These are phyloP conservation scores for Archivesica marissinica DNA, from an alignment of 1,140 invertebrate species.

Conservation along the genomic window DNA sequence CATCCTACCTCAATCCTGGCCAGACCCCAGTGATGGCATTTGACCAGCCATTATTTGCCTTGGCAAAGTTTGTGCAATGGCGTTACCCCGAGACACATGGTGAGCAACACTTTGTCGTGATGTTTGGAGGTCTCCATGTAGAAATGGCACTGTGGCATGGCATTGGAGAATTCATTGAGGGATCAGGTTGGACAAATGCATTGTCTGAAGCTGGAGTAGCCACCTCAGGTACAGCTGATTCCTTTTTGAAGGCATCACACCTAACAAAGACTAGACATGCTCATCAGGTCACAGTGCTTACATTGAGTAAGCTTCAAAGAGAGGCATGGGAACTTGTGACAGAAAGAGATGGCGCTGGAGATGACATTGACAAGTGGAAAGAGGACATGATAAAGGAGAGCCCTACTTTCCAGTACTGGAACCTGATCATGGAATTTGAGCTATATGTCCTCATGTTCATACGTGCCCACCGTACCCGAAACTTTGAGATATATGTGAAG, in stretches of 20 bases:
- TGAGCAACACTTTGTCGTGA: conserved; percentile 62
- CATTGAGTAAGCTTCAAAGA: not conserved
- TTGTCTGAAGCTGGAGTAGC: conserved; percentile 43
- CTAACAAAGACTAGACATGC: conserved; percentile 53
- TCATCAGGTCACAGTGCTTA: conserved; percentile 65
- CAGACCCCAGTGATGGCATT: conserved; percentile 63
- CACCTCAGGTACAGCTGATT: conserved; percentile 62
- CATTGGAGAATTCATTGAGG: conserved; percentile 64
- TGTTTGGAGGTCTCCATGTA: conserved; percentile 56
- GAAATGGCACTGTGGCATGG: conserved; percentile 36
- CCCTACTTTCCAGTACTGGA: conserved; percentile 12
- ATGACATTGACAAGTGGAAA: not conserved
- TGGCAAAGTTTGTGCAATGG: conserved; percentile 68
- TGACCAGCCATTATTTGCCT: conserved; percentile 68
- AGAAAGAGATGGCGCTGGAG: not conserved
- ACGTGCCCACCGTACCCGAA: not conserved
- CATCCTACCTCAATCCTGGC: conserved; percentile 66
- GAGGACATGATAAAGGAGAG: not conserved
- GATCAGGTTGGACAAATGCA: conserved; percentile 65
- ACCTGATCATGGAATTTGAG: not conserved
- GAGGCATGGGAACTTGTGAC: conserved; percentile 4
- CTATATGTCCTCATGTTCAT: conserved; percentile 13
- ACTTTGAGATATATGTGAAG: conserved; percentile 1
- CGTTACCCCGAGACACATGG: conserved; percentile 68
- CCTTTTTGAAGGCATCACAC: conserved; percentile 60